phyloP scores from a whole-genome alignment of 2,113 vertebrate species.

The Thoracochromis brauschi region DNA sequence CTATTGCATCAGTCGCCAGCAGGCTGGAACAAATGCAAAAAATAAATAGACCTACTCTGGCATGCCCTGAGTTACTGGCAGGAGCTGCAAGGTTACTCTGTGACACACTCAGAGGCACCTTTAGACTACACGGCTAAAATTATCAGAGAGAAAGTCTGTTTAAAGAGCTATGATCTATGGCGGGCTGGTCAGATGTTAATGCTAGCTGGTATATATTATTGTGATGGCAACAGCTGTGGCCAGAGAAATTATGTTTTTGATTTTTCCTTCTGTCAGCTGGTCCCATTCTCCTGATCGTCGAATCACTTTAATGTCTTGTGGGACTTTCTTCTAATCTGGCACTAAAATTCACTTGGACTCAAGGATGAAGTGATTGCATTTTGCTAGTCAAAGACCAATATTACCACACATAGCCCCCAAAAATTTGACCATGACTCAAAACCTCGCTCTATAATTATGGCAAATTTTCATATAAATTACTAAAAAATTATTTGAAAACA shows the following conservation, averaged over 20 bases:
- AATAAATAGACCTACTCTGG: slow-evolving; percentile 57
- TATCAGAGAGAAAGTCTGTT: slow-evolving; percentile 21
- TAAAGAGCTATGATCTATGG: slow-evolving; percentile 18
- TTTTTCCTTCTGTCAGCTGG: background rate
- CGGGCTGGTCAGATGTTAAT: slow-evolving; percentile 29
- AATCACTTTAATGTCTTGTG: background rate
- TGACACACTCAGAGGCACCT: slow-evolving; percentile 28
- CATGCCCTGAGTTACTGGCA: slow-evolving; percentile 49
- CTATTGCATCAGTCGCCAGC: slow-evolving; percentile 51
- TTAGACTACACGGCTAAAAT: slow-evolving; percentile 21
- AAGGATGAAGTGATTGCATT: background rate
- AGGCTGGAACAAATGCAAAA: slow-evolving; percentile 63
- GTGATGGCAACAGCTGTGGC: background rate
- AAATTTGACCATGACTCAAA: background rate
- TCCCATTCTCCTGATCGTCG: background rate
- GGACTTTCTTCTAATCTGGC: background rate
- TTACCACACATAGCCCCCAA: background rate
- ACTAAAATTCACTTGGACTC: background rate
- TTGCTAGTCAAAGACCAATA: background rate
- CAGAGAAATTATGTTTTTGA: background rate
- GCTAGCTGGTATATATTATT: background rate
- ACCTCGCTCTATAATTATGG: background rate
- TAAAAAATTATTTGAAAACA: background rate
- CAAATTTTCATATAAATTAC: background rate
- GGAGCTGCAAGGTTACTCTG: slow-evolving; percentile 39